Evolutionary conservation across 2,797 vertebrate species (phyloP).

Genomic region (Scleropages formosus): DNA sequence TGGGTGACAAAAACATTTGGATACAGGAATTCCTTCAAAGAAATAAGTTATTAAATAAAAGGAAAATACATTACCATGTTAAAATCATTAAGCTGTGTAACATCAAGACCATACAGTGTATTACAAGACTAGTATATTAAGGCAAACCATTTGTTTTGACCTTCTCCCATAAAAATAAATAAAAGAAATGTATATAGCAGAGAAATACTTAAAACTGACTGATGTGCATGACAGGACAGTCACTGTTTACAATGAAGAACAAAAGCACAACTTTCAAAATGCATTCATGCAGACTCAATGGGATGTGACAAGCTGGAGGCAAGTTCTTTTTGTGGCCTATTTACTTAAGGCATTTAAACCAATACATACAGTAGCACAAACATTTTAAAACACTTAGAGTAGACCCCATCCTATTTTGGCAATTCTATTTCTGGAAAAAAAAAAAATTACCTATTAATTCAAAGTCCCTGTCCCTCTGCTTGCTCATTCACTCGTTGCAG

Average conservation of each 20-base stretch:
- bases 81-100: slow-evolving; percentile 32
- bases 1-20: slow-evolving; percentile 26
- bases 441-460: background rate
- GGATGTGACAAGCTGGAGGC: background rate
- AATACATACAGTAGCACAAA: slow-evolving; percentile 53
- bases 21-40: slow-evolving; percentile 46
- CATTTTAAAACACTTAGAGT: slow-evolving; percentile 42
- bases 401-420: slow-evolving; percentile 39
- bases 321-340: slow-evolving; percentile 40
- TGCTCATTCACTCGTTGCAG: slow-evolving; percentile 11
- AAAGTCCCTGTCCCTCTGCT: slow-evolving; percentile 29
- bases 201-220: slow-evolving; percentile 41
- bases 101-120: slow-evolving; percentile 35
- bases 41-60: slow-evolving; percentile 33
- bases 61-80: slow-evolving; percentile 46
- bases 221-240: slow-evolving; percentile 33
- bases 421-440: slow-evolving; percentile 35
- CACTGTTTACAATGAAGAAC: slow-evolving; percentile 33
- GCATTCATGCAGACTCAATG: background rate
- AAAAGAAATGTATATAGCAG: slow-evolving; percentile 45
- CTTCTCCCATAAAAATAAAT: slow-evolving; percentile 41
- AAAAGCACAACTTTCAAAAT: slow-evolving; percentile 29
- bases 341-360: slow-evolving; percentile 56
- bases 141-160: slow-evolving; percentile 50
- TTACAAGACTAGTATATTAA: slow-evolving; percentile 52